Base-by-base conservation (phyloP, 2,113 vertebrate species). In the Xiphophorus hellerii region DNA sequence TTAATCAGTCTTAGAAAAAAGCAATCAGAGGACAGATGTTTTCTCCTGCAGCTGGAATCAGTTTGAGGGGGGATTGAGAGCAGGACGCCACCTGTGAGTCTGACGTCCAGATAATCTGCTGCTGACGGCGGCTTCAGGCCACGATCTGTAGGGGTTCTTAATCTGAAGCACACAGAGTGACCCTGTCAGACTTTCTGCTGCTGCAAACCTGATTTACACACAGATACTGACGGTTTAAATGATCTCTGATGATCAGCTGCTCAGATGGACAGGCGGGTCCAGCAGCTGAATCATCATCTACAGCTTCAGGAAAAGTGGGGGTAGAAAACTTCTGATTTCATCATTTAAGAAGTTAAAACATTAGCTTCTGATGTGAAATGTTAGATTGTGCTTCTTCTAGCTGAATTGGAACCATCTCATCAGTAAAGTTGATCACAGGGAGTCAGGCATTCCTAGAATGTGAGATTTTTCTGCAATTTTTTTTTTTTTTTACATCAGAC, bases 21-120 rank as follows among this genome's bases (percentile, higher is more conserved):
- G 83, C 88, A 90, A 91, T 90, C 85, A 91, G 73, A 13, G 72
- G 86, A 88, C 91, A 93, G 91, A 93, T 92, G 92, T 84, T 92
- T 91, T 71, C 81, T 86, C 73, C 76, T 78, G 67, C 87, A 86
- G 89, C 83, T 84, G 90, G 17, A 89, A 89, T 82, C 83, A 70
- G 77, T 80, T 67, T 66, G 71, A 73, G 75, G 81, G 63, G 48
- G 58, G 90, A 90, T 91, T 92, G 85, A 84, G 88, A 91, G 75
- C 84, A 75, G 76, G 70, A 77, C 78, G 37, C 90, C 89, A 92
- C 92, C 89, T 86, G 77, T 62, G 78, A 17, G 78, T 65, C n/a
- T 29, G 72, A 71, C 10, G 20, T 65, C 39, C 66, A 70, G 66
- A 28, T 85, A 85, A 85, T 85, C 83, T 78, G 74, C 66, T 69